Base-by-base conservation (phyloP, 1,140 invertebrate genomes). In the Drosophila sturtevanti region DNA sequence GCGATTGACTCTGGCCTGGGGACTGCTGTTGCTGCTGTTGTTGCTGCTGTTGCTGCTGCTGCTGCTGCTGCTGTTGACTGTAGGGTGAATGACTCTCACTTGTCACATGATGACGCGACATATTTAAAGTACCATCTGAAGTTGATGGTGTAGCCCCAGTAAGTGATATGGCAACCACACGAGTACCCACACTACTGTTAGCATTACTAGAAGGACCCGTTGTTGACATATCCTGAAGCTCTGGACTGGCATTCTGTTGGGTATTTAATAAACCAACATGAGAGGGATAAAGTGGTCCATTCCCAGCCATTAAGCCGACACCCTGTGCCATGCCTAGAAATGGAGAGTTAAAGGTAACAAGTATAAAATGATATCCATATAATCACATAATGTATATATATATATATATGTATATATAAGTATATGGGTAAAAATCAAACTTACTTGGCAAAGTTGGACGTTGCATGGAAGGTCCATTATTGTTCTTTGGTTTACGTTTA, bases 401-500 rank as follows among this genome's bases (percentile, higher is more conserved):
- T n/a, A n/a, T n/a, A n/a, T n/a, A n/a, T n/a, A n/a, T n/a, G n/a
- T 10, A 44, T 14, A 24, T 31, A 18, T 27, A 37, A 10, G 55
- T 11, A 22, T 9, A 31, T 31, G 7, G 27, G 24, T 2, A 24
- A 24, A 24, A 24, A 31, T 31, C 6, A 6, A 48, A 85, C 90
- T 89, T 48, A 91, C 90, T 91, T 41, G 90, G 90, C 59, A 91
- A 48, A n/a, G 76, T 63, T 6, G 64, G 60, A 10, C 90, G 64
- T 35, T 84, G 72, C 31, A 89, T 72, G 14, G 93, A n/a, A n/a
- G 93, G 77, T 37, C 84, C 93, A 48, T 93, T 94, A 65, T 94
- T 94, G 64, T 94, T 95, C 92, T 97, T 97, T 4, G 97, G 96
- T 92, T 98, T 98, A 56, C 98, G 93, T 90, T 99, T 99, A 48